Base-by-base conservation (phyloP, 2,888 invertebrate genomes). In the Junonia oenone region DNA sequence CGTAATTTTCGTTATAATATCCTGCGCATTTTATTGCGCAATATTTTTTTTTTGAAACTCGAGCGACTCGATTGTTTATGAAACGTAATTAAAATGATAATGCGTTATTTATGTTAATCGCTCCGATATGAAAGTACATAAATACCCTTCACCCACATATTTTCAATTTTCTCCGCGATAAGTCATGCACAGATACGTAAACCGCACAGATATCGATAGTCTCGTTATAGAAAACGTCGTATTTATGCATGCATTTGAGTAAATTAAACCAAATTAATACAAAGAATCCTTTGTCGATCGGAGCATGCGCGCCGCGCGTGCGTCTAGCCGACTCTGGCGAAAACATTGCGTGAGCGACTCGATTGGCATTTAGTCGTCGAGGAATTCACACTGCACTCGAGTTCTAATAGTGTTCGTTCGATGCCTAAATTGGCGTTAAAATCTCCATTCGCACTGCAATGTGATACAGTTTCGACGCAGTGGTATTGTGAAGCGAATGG, bases 271-370 rank as follows among this genome's bases (percentile, higher is more conserved):
- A 54, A 65, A 68, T 64, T 67, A 68, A 66, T 62, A 65, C 60
- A 53, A 67, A 68, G 69, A 71, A 67, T 73, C 65, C 56, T 66
- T 61, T 50, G 57, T 46, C 49, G 56, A 58, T 56, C 47, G 55
- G 58, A 58, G 56, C 65, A 64, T 61, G 73, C 69, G 65, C 67
- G 53, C 46, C 31, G 61, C 66, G 66, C 73, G 69, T 71, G 74
- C 33, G 45, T 43, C n/a, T 50, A 49, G 31, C 58, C 50, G 61
- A 49, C 31, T 56, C 60, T 68, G 67, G 71, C 73, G 75, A 67
- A 68, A 76, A 66, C 66, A 65, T 74, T 70, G 78, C 79, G 73
- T 79, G 78, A 56, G 58, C 61, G 54, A 62, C 45, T 22, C 40
- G 48, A 47, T 50, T 63, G 62, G 62, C 63, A 67, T 66, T 67